Conservation (phyloP, 2,113 vertebrate species). For the Micromys minutus region DNA sequence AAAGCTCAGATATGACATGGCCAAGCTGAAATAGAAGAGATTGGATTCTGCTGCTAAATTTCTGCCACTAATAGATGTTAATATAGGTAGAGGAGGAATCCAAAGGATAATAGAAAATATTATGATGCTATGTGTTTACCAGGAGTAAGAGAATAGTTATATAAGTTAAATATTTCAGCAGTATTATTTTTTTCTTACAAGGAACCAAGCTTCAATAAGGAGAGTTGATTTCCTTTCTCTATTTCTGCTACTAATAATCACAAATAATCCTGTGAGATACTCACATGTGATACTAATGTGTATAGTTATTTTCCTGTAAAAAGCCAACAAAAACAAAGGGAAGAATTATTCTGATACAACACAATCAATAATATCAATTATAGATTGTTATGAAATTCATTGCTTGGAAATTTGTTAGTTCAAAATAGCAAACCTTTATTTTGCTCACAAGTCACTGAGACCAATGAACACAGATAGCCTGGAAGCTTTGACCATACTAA, state of each 20-base stretch:
- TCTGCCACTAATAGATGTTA: not conserved
- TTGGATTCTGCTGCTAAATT: not conserved
- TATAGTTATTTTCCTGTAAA: not conserved
- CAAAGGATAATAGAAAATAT: not conserved
- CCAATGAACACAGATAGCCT: not conserved
- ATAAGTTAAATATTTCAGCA: not conserved
- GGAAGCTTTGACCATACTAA: too few relatives aligned
- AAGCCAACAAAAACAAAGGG: not conserved
- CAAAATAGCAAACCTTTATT: not conserved
- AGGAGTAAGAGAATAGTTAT: not conserved
- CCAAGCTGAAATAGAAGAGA: not conserved
- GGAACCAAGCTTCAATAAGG: not conserved
- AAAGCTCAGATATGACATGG: not conserved
- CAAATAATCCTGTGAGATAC: not conserved
- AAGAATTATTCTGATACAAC: not conserved
- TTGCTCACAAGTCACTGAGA: not conserved
- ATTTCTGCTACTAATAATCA: not conserved
- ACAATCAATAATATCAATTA: not conserved
- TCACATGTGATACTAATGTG: not conserved
- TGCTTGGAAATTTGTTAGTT: not conserved
- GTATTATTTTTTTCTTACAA: not conserved
- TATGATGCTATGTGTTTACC: not conserved
- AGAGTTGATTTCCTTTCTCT: not conserved
- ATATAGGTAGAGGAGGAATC: not conserved
- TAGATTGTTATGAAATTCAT: not conserved